A percentile compares a stretch with the other conserved stretches of the same genome.
Evolutionary conservation across 2,113 vertebrate species (phyloP).

Genomic region (Lamprotornis superbus): DNA sequence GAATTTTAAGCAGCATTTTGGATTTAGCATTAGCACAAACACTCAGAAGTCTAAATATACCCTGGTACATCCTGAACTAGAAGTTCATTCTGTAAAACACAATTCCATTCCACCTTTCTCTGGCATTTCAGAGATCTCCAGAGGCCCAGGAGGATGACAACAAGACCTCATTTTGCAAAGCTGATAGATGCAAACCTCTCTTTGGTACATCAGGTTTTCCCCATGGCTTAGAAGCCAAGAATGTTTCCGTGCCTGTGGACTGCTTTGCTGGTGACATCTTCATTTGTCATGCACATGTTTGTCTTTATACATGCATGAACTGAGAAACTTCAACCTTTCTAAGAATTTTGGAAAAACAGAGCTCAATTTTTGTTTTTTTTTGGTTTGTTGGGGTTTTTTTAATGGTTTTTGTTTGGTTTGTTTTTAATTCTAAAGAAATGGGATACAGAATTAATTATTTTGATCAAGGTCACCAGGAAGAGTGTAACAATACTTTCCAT

Average conservation of each 20-base stretch:
- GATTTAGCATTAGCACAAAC: not conserved
- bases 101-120: slow-evolving; percentile 9
- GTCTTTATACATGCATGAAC: not conserved
- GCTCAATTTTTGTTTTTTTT: not conserved
- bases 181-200: slow-evolving; percentile 20
- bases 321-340: not conserved
- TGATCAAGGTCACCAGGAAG: not conserved
- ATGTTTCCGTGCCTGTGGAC: not conserved
- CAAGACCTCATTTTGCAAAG: slow-evolving; percentile 1
- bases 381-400: rapidly evolving
- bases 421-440: not conserved
- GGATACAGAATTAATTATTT: not conserved
- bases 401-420: rapidly evolving
- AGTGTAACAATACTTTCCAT: not conserved
- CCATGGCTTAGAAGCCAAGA: not conserved
- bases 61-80: not conserved
- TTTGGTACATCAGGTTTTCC: not conserved
- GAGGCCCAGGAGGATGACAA: not conserved
- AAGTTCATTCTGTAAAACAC: not conserved
- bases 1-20: slow-evolving; percentile 13
- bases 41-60: slow-evolving; percentile 5
- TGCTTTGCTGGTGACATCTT: not conserved
- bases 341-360: not conserved
- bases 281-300: slow-evolving; percentile 6
- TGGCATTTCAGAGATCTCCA: slow-evolving; percentile 8